phyloP scores from a whole-genome alignment of 2,797 vertebrate species.

The Macrochelys suwanniensis region DNA sequence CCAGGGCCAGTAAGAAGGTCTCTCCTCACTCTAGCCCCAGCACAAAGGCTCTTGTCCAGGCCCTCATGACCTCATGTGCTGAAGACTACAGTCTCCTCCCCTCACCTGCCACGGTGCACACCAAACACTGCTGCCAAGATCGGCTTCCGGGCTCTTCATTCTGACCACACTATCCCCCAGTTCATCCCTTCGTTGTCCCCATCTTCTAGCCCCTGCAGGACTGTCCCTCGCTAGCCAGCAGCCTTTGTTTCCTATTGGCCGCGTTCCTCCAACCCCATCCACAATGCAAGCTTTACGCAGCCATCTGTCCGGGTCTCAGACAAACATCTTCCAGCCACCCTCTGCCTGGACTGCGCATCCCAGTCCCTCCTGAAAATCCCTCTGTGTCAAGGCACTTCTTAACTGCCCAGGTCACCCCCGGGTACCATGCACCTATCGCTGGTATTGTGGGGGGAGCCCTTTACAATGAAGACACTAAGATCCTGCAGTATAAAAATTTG shows the following conservation, averaged over 20 bases:
- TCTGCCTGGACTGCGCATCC: rapidly evolving
- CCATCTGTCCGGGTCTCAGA: not conserved
- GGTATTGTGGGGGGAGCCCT: not conserved
- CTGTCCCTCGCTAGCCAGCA: not conserved
- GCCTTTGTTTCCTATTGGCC: not conserved
- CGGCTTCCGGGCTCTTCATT: too few species aligned
- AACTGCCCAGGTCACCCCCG: not conserved
- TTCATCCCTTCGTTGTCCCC: rapidly evolving
- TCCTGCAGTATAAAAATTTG: not conserved
- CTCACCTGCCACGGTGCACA: too few species aligned
- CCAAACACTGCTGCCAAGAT: too few species aligned
- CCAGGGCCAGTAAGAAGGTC: too few species aligned
- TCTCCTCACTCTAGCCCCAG: not conserved
- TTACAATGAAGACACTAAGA: rapidly evolving
- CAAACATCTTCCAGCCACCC: rapidly evolving
- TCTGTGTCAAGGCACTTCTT: not conserved
- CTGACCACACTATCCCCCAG: not conserved
- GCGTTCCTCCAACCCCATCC: not conserved
- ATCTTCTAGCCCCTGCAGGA: rapidly evolving
- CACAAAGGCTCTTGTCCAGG: not conserved
- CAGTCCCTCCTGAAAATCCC: not conserved
- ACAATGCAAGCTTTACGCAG: not conserved
- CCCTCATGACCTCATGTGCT: not conserved
- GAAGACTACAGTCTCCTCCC: not conserved
- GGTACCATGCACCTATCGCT: not conserved